Base-by-base conservation (phyloP, 2,797 vertebrate genomes). In the Furcifer pardalis region DNA sequence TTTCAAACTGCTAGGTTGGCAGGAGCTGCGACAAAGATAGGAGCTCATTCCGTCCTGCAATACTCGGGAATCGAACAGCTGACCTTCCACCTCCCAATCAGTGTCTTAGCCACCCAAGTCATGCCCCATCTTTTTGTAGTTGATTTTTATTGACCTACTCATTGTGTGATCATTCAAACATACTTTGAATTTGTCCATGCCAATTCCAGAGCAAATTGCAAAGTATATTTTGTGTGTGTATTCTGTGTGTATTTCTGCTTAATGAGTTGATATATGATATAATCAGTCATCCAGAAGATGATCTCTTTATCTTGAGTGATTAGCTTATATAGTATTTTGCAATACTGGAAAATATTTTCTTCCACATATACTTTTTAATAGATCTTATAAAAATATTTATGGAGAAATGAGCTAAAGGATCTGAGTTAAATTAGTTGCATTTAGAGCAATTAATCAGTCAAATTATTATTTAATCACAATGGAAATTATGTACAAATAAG, bases 271-370 rank as follows among this genome's bases (percentile, higher is more conserved):
- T 84, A 88, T 66, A 83, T 49, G 19, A 60, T 77, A 90, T 84
- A 81, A 91, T 76, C 68, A 87, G 77, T 35, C 68, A 9, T 86
- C 88, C 65, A 85, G 81, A 90, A 62, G 84, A 82, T 89, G 46
- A 82, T 65, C 92, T 49, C 85, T 81, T 66, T 86, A 83, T 91
- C 86, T 79, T 91, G 89, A 92, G 87, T 44, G 78, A 91, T 74
- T 85, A 89, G 82, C 92, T 87, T 90, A 86, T 88, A 92, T n/a
- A n/a, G n/a, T 83, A 91, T 76, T 92, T 94, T 93, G 90, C 89
- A 86, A 92, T 89, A 93, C 90, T 82, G 82, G 90, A 91, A 86
- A 91, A 86, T 84, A 89, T 37, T 52, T 49, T 5, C 92, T 94
- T 93, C 92, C 93, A 94, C 85, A 91, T 27, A 68, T 81, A 65